phyloP scores from a whole-genome alignment of 2,113 vertebrate species.

The Vulpes lagopus region DNA sequence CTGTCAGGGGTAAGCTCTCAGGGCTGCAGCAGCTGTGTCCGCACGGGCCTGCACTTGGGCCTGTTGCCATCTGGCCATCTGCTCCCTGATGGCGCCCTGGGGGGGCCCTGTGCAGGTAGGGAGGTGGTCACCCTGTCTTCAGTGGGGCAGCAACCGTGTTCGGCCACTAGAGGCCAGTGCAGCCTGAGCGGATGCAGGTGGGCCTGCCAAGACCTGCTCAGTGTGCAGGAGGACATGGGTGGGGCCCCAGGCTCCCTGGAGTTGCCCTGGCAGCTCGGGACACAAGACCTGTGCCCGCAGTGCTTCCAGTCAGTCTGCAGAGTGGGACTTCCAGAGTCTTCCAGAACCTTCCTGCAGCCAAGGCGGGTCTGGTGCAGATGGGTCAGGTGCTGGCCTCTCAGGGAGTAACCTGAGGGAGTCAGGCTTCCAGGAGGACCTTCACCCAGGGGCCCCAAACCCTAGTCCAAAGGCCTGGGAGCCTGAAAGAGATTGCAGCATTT shows the following conservation, averaged over 20 bases:
- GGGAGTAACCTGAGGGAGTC: background rate
- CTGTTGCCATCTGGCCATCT: background rate
- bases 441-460: background rate
- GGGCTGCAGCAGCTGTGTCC: accelerated
- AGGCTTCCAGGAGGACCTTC: background rate
- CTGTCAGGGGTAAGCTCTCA: accelerated
- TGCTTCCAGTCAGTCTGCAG: background rate
- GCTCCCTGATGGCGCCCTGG: accelerated
- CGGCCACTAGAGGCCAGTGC: conserved; percentile 75
- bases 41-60: accelerated
- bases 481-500: accelerated
- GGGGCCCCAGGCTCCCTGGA: background rate
- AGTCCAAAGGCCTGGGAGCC: background rate
- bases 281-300: background rate
- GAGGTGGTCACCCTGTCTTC: accelerated
- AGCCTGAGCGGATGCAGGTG: background rate
- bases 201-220: accelerated
- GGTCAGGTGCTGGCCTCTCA: background rate
- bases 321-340: background rate
- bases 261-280: background rate
- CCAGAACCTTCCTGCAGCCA: background rate
- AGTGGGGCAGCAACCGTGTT: background rate
- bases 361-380: accelerated
- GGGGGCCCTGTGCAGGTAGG: background rate
- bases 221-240: accelerated